Evolutionary conservation across 1,140 invertebrate genomes (phyloP).

Genomic region (Euura saliciscinereae): DNA sequence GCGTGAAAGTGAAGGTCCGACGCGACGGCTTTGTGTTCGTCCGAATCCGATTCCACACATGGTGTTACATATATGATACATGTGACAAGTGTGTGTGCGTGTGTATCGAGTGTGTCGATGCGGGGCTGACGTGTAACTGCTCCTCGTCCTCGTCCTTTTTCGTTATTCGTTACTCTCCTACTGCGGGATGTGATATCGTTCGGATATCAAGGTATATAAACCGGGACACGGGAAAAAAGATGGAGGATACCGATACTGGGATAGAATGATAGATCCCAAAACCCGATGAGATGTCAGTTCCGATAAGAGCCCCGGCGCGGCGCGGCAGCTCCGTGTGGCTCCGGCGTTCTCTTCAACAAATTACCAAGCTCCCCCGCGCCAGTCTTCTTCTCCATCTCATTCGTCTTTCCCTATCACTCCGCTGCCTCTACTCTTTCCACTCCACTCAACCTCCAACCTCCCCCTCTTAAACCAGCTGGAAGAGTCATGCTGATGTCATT

Average conservation of each 20-base stretch:
- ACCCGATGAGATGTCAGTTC: constrained; percentile 46
- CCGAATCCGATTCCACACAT: no score
- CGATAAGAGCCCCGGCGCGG: constrained; percentile 39
- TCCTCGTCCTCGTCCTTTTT: no score
- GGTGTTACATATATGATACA: no score
- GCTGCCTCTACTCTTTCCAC: constrained; percentile 17
- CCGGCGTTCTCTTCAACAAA: constrained; percentile 11
- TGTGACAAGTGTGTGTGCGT: no score
- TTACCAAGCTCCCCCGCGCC: constrained; percentile 9
- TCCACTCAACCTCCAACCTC: background rate
- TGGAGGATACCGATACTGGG: constrained; percentile 45
- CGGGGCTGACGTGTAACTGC: background rate
- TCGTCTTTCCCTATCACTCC: constrained; percentile 13
- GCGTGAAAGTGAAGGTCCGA: no score
- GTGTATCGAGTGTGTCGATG: background rate
- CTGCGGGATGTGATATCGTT: constrained; percentile 31
- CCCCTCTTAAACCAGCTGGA: constrained; percentile 8
- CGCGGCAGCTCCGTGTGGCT: constrained; percentile 27
- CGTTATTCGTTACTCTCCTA: no score
- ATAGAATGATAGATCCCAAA: constrained; percentile 52
- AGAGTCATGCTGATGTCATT: constrained; percentile 7
- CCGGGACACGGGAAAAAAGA: constrained; percentile 30
- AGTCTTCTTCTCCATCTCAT: constrained; percentile 13
- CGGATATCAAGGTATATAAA: constrained; percentile 48
- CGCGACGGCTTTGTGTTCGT: no score